phyloP scores from a whole-genome alignment of 2,888 invertebrate species.

The Agriopis marginaria region DNA sequence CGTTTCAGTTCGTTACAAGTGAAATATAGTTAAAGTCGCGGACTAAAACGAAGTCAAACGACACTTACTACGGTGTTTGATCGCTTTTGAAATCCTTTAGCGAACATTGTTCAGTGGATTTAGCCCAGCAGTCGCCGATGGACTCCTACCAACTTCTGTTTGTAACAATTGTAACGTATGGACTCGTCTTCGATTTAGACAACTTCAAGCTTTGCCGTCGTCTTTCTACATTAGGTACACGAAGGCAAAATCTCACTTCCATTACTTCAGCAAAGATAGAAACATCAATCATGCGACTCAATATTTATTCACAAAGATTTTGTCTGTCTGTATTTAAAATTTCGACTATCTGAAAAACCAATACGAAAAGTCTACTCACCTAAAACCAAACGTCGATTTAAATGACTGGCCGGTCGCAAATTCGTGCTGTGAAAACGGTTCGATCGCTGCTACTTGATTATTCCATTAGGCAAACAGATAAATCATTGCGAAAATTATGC shows the following conservation, averaged over 20 bases:
- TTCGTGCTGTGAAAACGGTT: conserved; percentile 40
- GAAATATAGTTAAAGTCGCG: conserved; percentile 57
- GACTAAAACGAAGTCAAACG: conserved; percentile 50
- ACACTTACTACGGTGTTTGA: conserved; percentile 48
- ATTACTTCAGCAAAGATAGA: conserved; percentile 7
- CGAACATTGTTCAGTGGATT: conserved; percentile 40
- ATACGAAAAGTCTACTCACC: conserved; percentile 9
- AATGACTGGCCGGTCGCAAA: conserved; percentile 36
- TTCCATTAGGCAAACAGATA: conserved; percentile 64
- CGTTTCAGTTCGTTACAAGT: conserved; percentile 62
- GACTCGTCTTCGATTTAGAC: conserved; percentile 27
- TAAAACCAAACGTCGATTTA: conserved; percentile 38
- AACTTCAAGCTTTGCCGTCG: conserved; percentile 16
- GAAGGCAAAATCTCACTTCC: background rate
- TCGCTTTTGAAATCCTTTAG: conserved; percentile 47
- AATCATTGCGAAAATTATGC: conserved; percentile 69
- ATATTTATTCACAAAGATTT: conserved; percentile 8
- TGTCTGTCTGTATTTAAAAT: conserved; percentile 6
- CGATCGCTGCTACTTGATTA: conserved; percentile 57
- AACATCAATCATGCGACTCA: conserved; percentile 12
- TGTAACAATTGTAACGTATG: conserved; percentile 35
- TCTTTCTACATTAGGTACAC: conserved; percentile 9
- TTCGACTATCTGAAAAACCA: conserved; percentile 14
- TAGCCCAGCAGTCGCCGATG: conserved; percentile 29
- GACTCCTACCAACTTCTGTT: conserved; percentile 39